phyloP scores from a whole-genome alignment of 2,113 vertebrate genomes.

The Microcebus jonahi region DNA sequence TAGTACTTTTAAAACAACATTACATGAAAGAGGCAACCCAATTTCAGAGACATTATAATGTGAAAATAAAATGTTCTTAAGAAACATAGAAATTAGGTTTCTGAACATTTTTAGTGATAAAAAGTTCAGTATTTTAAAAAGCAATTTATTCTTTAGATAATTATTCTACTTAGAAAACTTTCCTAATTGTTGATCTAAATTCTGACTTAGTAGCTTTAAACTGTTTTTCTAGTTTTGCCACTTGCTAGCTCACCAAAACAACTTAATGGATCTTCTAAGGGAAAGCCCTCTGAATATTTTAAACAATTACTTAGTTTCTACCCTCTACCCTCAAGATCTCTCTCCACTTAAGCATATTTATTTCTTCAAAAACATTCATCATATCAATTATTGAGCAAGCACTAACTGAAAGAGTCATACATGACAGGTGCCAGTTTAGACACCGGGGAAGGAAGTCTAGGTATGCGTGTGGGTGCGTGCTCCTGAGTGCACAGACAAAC shows the following conservation, averaged over 20 bases:
- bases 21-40: not conserved
- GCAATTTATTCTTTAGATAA: not conserved
- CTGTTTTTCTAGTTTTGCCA: not conserved
- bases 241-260: not conserved
- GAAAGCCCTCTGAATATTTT: not conserved
- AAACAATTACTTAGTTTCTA: not conserved
- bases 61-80: not conserved
- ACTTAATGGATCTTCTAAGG: not conserved
- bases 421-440: not conserved
- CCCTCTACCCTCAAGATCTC: not conserved
- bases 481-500: not conserved
- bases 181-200: conserved; percentile 15
- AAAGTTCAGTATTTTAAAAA: not conserved
- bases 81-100: not conserved
- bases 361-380: not conserved
- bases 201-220: not conserved
- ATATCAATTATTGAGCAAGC: not conserved
- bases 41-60: not conserved
- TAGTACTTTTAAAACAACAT: not conserved
- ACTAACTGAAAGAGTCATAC: not conserved
- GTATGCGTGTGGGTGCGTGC: not conserved
- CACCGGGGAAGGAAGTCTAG: not conserved
- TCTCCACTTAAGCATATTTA: not conserved
- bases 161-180: not conserved
- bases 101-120: not conserved